Percentiles rank a stretch among this genome's conserved stretches.
These are phyloP conservation scores for Sisyra terminalis DNA, from an alignment of 2,888 invertebrate species.

Conservation along the genomic window DNA sequence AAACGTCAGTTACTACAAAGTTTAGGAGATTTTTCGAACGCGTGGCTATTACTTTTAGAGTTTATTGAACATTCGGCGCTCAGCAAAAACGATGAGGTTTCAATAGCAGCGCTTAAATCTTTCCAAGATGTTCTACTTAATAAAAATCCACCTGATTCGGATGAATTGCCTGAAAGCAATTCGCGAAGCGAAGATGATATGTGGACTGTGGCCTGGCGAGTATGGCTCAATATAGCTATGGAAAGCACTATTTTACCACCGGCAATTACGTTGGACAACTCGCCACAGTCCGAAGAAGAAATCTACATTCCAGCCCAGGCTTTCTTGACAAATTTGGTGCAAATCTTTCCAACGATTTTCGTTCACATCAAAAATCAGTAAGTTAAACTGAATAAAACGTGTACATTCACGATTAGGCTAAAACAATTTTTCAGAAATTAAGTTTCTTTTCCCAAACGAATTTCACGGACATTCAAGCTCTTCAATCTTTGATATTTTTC, in stretches of 20 bases:
- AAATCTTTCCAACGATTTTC: slow-evolving; percentile 91
- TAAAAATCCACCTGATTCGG: slow-evolving; percentile 25
- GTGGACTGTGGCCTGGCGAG: slow-evolving; percentile 71
- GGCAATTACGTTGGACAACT: background rate
- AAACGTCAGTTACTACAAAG: slow-evolving; percentile 70
- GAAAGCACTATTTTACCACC: slow-evolving; percentile 49
- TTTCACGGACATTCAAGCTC: too few species aligned
- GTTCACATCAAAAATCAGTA: slow-evolving; percentile 46
- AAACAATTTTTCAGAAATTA: too few species aligned
- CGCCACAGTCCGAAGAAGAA: slow-evolving; percentile 16
- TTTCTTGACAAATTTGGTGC: slow-evolving; percentile 85
- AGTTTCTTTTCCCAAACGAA: too few species aligned
- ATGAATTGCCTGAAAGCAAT: slow-evolving; percentile 16
- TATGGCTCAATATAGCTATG: slow-evolving; percentile 78
- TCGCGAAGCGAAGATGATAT: slow-evolving; percentile 36
- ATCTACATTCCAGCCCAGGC: slow-evolving; percentile 82
- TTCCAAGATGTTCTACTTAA: slow-evolving; percentile 83
- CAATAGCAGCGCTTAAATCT: slow-evolving; percentile 88
- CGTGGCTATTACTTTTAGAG: slow-evolving; percentile 85
- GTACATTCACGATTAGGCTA: too few species aligned
- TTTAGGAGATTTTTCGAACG: slow-evolving; percentile 80
- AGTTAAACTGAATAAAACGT: too few species aligned
- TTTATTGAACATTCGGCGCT: slow-evolving; percentile 88
- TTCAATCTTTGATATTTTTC: too few species aligned
- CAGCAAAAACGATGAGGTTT: slow-evolving; percentile 88